Evolutionary conservation across 2,113 vertebrate species (phyloP).

Genomic region (Ellobius talpinus): DNA sequence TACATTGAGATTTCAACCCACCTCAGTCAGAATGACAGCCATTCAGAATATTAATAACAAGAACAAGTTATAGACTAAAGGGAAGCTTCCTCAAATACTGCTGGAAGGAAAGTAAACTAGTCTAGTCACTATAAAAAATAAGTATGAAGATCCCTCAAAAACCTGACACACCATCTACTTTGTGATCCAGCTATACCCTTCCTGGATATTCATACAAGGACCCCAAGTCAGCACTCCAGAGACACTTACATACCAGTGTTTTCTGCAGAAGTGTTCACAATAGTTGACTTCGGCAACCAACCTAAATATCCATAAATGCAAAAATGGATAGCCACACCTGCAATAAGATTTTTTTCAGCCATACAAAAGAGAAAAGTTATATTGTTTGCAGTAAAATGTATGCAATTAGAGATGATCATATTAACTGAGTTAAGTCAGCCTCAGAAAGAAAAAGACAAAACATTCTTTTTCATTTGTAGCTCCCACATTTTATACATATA

Average conservation of each 20-base stretch:
- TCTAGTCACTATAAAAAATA: not conserved
- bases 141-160: not conserved
- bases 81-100: not conserved
- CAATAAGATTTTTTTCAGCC: not conserved
- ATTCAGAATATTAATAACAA: not conserved
- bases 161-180: not conserved
- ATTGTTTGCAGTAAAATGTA: not conserved
- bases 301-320: not conserved
- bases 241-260: not conserved
- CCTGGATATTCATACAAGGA: not conserved
- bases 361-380: not conserved
- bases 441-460: not conserved
- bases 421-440: not conserved
- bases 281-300: not conserved
- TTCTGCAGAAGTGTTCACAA: not conserved
- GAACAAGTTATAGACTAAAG: not conserved
- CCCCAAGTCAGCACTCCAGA: not conserved
- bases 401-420: not conserved
- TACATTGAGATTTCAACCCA: not conserved
- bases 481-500: not conserved
- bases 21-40: not conserved
- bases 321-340: not conserved
- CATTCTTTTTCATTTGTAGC: not conserved
- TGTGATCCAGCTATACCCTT: not conserved
- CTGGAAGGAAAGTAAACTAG: not conserved